Evolutionary conservation across 2,888 invertebrate species (phyloP), one percentile per base, ranked within the genome.

Genomic region (Rhingia rostrata): DNA sequence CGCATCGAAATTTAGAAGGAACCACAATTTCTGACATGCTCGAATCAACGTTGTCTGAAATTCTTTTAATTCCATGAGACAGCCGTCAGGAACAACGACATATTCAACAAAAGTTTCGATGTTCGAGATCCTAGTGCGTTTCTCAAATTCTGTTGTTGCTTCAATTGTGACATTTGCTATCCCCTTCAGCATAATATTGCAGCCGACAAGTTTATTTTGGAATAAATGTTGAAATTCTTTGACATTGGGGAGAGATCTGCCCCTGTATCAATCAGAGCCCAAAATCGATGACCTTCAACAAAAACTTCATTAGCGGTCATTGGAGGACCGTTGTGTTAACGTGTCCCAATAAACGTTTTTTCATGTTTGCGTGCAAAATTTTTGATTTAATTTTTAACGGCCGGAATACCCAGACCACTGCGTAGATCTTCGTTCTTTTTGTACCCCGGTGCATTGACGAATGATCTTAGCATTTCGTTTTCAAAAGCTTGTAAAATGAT

Each of bases 211-310:
- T 61, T 61, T 72, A 6, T 72, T 6, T 22, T 61, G 47, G 6
- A 58, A 70, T 32, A 70, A 49, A 30, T 49, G 37, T 9, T 70
- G 58, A 58, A 35, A 58, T 49, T 56, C 49, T 37, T 58, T 0
- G 69, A 58, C n/a, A 70, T 69, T 9, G 49, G 69, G 32, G 49
- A 69, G 3, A 69, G 30, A 58, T n/a, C n/a, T n/a, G n/a, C n/a
- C n/a, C n/a, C n/a, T n/a, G n/a, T n/a, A n/a, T n/a, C n/a, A n/a
- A n/a, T n/a, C n/a, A n/a, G n/a, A n/a, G n/a, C n/a, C n/a, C n/a
- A 63, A 73, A 73, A 70, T 14, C 43, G 35, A 35, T 63, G 12
- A 3, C 45, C 63, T 4, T 60, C 41, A 6, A 70, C 60, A 3
- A 33, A 0, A 60, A 58, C 30, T 32, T 69, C 32, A 35, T 47